These are phyloP conservation scores for Diabrotica undecimpunctata DNA, from an alignment of 1,140 invertebrate species.

Conservation along the genomic window DNA sequence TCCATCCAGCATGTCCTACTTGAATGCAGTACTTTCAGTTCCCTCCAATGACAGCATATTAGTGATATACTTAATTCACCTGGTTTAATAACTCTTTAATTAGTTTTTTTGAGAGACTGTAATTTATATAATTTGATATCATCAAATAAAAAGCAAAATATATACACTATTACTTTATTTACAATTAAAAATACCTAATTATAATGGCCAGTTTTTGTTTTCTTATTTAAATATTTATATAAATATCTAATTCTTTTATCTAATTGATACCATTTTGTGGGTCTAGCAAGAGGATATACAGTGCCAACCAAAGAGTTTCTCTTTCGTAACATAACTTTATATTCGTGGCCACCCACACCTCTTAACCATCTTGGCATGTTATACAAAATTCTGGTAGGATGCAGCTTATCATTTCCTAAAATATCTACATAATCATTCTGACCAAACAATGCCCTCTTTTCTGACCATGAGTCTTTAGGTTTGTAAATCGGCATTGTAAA, in stretches of 20 bases:
- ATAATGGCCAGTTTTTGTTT: conserved; percentile 61
- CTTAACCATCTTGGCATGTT: conserved; percentile 81
- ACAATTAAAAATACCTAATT: background rate
- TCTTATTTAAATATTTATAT: conserved; percentile 72
- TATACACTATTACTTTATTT: too few relatives aligned
- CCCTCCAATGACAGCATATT: too few relatives aligned
- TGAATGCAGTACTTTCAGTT: too few relatives aligned
- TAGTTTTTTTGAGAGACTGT: too few relatives aligned
- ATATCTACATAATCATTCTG: conserved; percentile 98
- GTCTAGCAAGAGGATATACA: conserved; percentile 57
- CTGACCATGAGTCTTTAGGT: conserved; percentile 70
- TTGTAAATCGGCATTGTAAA: conserved; percentile 64
- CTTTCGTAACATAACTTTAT: conserved; percentile 73
- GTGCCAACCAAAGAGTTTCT: conserved; percentile 60
- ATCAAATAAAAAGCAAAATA: too few relatives aligned
- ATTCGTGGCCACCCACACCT: conserved; percentile 86
- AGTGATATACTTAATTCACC: too few relatives aligned
- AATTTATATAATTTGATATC: too few relatives aligned
- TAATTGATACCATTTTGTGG: conserved; percentile 73
- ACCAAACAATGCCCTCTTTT: conserved; percentile 79
- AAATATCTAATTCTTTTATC: conserved; percentile 69
- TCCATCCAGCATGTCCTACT: too few relatives aligned
- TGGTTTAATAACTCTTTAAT: too few relatives aligned
- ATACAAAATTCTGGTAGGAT: conserved; percentile 79
- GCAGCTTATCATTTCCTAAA: conserved; percentile 74